Evolutionary conservation across 1,140 invertebrate genomes (phyloP).

Genomic region (Leucophenga varia): DNA sequence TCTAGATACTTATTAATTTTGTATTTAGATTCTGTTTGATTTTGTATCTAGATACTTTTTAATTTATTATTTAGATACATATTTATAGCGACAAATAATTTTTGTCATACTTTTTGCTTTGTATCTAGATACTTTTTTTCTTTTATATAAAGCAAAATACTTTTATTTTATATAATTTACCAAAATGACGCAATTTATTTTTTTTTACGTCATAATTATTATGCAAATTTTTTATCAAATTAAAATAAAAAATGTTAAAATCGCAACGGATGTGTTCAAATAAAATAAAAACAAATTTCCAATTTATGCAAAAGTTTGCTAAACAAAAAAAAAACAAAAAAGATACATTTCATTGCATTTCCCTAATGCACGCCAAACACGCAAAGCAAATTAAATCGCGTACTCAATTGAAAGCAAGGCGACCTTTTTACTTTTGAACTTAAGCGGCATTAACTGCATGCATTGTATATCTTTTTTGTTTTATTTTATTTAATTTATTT

Average conservation of each 20-base stretch:
- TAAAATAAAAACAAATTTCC: constrained; percentile 19
- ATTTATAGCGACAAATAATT: too few species aligned
- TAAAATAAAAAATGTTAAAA: constrained; percentile 41
- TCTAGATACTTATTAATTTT: too few species aligned
- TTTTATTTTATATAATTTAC: too few species aligned
- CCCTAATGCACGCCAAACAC: constrained; percentile 32
- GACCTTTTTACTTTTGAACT: constrained; percentile 14
- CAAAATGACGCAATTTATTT: constrained; percentile 29
- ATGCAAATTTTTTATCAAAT: constrained; percentile 36
- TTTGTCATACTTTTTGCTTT: too few species aligned
- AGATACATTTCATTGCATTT: constrained; percentile 26
- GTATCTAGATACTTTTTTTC: too few species aligned
- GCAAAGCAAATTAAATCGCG: constrained; percentile 5
- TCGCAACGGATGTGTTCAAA: too few species aligned
- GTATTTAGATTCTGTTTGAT: too few species aligned
- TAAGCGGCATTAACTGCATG: constrained; percentile 10
- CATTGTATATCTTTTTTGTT: not conserved
- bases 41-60: too few species aligned
- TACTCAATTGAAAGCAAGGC: too few species aligned
- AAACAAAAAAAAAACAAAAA: too few species aligned
- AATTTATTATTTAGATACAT: too few species aligned
- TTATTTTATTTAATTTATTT: constrained; percentile 3
- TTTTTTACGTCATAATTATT: constrained; percentile 20
- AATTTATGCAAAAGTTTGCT: constrained; percentile 48
- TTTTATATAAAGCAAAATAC: too few species aligned